phyloP scores from a whole-genome alignment of 1,140 invertebrate species.

The Campodea augens region DNA sequence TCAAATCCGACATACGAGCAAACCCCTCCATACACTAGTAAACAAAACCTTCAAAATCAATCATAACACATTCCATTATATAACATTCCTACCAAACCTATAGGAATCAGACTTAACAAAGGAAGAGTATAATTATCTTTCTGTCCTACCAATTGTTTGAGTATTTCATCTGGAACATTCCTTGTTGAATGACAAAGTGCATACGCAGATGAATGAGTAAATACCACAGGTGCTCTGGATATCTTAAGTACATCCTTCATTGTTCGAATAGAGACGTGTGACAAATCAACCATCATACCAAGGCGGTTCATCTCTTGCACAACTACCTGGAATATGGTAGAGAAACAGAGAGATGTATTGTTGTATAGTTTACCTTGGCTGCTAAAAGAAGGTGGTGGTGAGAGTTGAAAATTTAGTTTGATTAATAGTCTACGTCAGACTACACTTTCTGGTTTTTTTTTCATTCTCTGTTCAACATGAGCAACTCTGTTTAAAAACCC shows the following conservation, averaged over 20 bases:
- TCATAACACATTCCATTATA: background rate
- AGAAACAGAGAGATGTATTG: too few species aligned
- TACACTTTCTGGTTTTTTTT: too few species aligned
- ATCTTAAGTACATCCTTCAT: conserved; percentile 55
- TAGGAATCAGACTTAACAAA: conserved; percentile 2
- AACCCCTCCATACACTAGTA: conserved; percentile 1
- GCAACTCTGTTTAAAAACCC: too few species aligned
- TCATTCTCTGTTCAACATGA: too few species aligned
- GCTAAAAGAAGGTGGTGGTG: too few species aligned
- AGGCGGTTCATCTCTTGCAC: conserved; percentile 66
- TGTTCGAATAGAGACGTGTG: conserved; percentile 62
- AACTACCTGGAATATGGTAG: conserved; percentile 50
- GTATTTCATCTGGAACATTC: conserved; percentile 71
- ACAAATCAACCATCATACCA: conserved; percentile 81
- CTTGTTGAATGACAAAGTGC: conserved; percentile 62
- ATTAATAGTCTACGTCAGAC: too few species aligned
- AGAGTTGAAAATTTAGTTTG: too few species aligned
- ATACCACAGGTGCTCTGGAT: conserved; percentile 65
- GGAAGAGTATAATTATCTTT: conserved; percentile 4
- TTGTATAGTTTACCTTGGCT: too few species aligned
- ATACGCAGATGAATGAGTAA: conserved; percentile 70
- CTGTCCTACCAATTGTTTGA: conserved; percentile 48
- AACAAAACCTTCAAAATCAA: background rate
- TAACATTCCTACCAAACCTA: background rate
- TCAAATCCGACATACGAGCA: too few species aligned